A percentile compares a stretch with the other conserved stretches of the same genome.
phyloP scores from a whole-genome alignment of 1,140 invertebrate genomes.

The Bombyx mori region DNA sequence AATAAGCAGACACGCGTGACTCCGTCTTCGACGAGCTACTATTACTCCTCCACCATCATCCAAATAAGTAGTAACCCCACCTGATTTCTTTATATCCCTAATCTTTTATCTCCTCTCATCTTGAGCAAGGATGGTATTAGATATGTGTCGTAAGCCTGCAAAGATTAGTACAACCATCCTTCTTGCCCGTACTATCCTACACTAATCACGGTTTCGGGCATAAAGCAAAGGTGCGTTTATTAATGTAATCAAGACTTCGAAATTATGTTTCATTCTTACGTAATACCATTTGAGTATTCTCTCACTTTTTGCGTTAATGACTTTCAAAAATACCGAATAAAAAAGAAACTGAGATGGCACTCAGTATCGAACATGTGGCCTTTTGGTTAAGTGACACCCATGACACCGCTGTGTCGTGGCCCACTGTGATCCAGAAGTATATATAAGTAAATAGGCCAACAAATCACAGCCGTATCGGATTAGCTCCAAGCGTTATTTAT shows the following conservation, averaged over 20 bases:
- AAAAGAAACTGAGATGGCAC: neutral
- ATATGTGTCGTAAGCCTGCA: too few species aligned
- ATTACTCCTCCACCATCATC: too few species aligned
- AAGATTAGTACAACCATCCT: too few species aligned
- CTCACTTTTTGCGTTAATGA: neutral
- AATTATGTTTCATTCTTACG: neutral
- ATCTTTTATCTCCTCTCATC: too few species aligned
- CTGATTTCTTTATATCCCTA: too few species aligned
- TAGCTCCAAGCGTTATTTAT: constrained; percentile 60
- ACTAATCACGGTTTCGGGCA: too few species aligned
- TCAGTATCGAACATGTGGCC: neutral
- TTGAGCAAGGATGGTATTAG: too few species aligned
- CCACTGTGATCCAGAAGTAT: constrained; percentile 1
- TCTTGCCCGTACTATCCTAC: too few species aligned
- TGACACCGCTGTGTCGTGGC: constrained; percentile 1
- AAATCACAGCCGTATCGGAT: constrained; percentile 58
- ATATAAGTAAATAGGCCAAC: constrained; percentile 55
- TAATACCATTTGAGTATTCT: neutral
- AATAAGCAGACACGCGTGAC: too few species aligned
- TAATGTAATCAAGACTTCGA: neutral
- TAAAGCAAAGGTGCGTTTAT: too few species aligned
- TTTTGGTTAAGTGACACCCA: neutral
- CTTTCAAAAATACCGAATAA: neutral
- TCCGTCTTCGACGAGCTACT: too few species aligned
- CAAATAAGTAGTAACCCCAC: too few species aligned